Conservation (phyloP, 2,113 vertebrate genomes). For the Alouatta palliata region DNA sequence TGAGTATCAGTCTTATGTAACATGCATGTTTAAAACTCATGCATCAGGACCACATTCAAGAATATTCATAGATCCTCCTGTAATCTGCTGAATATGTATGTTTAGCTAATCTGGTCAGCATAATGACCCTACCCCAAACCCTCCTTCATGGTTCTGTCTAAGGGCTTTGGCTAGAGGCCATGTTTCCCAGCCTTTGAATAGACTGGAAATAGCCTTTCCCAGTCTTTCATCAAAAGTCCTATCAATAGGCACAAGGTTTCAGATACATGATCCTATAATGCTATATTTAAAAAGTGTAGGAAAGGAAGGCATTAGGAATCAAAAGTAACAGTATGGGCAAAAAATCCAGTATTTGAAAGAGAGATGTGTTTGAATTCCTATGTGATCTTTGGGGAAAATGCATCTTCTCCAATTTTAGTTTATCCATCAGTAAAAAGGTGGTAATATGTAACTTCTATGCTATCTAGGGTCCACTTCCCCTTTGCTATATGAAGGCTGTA, state of each 20-base stretch:
- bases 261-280: not conserved
- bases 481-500: not conserved
- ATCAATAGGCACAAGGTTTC: not conserved
- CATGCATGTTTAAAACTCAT: not conserved
- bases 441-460: not conserved
- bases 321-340: not conserved
- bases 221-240: not conserved
- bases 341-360: conserved; percentile 34
- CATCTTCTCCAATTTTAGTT: not conserved
- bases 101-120: not conserved
- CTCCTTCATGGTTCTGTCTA: not conserved
- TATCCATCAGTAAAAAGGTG: not conserved
- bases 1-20: not conserved
- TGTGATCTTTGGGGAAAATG: not conserved
- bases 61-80: not conserved
- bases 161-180: not conserved
- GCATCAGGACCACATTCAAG: not conserved
- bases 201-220: too few species aligned
- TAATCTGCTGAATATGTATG: not conserved
- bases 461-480: not conserved
- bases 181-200: too few species aligned
- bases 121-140: not conserved
- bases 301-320: not conserved
- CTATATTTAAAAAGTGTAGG: not conserved
- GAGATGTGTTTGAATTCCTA: not conserved